Conservation (phyloP, 2,888 invertebrate species). For the Leptopilina myrica region DNA sequence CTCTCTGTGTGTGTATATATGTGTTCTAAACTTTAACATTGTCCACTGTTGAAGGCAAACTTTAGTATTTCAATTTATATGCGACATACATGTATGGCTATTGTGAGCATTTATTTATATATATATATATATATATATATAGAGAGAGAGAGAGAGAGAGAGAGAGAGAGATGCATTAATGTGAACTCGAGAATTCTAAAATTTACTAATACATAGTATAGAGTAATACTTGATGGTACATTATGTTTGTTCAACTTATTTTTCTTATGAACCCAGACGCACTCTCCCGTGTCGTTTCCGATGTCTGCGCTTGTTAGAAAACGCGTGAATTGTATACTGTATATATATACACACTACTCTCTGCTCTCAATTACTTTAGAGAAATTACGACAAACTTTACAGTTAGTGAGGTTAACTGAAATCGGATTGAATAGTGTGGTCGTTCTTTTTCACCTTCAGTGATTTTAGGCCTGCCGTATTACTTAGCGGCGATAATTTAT, state of each 20-base stretch:
- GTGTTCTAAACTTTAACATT: slow-evolving; percentile 31
- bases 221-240: neutral
- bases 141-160: too few species aligned
- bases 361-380: slow-evolving; percentile 65
- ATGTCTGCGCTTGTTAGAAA: slow-evolving; percentile 59
- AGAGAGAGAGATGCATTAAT: neutral
- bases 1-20: neutral
- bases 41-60: slow-evolving; percentile 11
- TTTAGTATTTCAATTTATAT: slow-evolving; percentile 16
- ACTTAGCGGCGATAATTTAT: too few species aligned
- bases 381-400: slow-evolving; percentile 50
- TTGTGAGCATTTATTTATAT: too few species aligned
- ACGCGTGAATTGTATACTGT: slow-evolving; percentile 53
- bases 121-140: neutral
- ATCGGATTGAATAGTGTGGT: neutral
- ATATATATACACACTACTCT: too few species aligned
- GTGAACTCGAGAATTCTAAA: slow-evolving; percentile 2
- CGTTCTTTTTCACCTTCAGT: neutral
- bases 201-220: slow-evolving; percentile 5
- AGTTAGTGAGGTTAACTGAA: slow-evolving; percentile 10
- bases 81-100: too few species aligned
- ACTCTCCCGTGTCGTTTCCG: slow-evolving; percentile 58
- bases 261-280: slow-evolving; percentile 49
- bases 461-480: too few species aligned
- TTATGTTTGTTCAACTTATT: slow-evolving; percentile 46